Evolutionary conservation across 2,113 vertebrate genomes (phyloP), one percentile per base, ranked within the genome.

Genomic region (Mustelus asterias): DNA sequence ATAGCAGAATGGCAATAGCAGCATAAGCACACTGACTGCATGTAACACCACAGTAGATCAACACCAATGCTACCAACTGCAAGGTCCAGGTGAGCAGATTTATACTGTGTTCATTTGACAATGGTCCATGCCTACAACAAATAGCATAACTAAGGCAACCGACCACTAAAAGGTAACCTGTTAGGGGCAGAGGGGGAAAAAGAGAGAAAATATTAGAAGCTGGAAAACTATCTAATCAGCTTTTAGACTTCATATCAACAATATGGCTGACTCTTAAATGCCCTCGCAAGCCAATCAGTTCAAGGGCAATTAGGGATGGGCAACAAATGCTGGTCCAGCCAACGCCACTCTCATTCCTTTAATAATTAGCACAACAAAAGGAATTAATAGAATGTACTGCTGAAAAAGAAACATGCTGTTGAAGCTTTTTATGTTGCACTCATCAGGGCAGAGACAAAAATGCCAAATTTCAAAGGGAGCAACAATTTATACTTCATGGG

Each of bases 121-220:
- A 97, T 0, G 98, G 98, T 16, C 98, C 98, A 0, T 97, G 98
- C 86, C 96, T 97, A 95, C 98, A 98, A 96, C 98, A 98, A 33
- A 97, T 33, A 0, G 96, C 96, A 96, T 98, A 98, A 96, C 98
- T 98, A 96, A 96, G 0, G 2, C 96, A 95, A 76, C 98, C 98
- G 3, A 97, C 97, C 14, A 96, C 90, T 94, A 97, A 83, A 83
- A 98, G 41, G 95, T 98, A 98, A 33, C 97, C 98, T 98, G 97
- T 9, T 93, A 33, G 54, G 26, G 86, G 22, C 33, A 92, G 13
- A 85, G 83, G 44, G n/a, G n/a, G 96, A 96, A 95, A 78, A 96
- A n/a, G 7, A 44, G 48, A 63, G 48, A 33, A 90, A 90, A 63
- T 96, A 33, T 95, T 95, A 96, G 96, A 80, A 3, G 76, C 3